A percentile compares a stretch with the other conserved stretches of the same genome.
phyloP scores from a whole-genome alignment of 2,797 vertebrate genomes.

The Botia almorhae region DNA sequence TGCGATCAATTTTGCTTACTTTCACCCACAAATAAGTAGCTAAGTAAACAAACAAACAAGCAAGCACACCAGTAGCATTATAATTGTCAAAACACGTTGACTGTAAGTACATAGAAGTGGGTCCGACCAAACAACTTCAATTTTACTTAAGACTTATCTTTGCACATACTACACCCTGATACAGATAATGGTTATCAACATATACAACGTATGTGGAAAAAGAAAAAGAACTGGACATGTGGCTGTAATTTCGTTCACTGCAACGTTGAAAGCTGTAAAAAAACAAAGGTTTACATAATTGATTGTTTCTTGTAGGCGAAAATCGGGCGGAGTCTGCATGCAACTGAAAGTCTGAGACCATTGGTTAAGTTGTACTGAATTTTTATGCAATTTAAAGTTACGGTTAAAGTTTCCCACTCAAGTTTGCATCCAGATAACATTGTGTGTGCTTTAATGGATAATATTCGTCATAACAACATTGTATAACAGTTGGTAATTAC shows the following conservation, averaged over 20 bases:
- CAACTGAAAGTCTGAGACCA: not conserved
- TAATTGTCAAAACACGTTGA: not conserved
- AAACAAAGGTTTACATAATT: not conserved
- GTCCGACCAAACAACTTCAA: not conserved
- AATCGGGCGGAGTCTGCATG: not conserved
- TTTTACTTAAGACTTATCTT: not conserved
- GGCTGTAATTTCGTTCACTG: not conserved
- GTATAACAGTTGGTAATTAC: too few relatives aligned
- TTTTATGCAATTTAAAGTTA: not conserved
- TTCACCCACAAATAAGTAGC: not conserved
- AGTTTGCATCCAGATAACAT: not conserved
- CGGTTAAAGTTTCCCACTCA: not conserved
- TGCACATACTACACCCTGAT: too few relatives aligned
- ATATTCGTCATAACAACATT: too few relatives aligned
- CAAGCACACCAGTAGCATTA: not conserved
- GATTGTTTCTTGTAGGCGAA: not conserved
- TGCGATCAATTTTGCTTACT: not conserved
- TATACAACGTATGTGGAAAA: not conserved
- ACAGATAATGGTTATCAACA: not conserved
- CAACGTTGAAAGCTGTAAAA: not conserved
- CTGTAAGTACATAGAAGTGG: not conserved
- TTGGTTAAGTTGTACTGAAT: not conserved
- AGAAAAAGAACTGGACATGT: not conserved
- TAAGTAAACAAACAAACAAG: not conserved
- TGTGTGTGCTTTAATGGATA: not conserved